Evolutionary conservation across 2,888 invertebrate species (phyloP).

Genomic region (Prenolepis imparis): DNA sequence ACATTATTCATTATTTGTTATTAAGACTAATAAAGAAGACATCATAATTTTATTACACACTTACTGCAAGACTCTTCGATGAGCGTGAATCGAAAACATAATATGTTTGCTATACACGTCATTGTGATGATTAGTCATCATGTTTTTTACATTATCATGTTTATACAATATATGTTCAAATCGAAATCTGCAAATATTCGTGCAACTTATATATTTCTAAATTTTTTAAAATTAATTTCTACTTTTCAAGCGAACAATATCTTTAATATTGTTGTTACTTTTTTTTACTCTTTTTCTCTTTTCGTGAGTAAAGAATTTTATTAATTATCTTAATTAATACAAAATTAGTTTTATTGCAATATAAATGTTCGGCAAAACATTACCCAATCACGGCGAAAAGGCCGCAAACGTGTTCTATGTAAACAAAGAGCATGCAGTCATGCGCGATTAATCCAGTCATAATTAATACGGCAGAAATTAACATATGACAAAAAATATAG

Average conservation of each 20-base stretch:
- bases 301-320: background rate
- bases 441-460: slow-evolving; percentile 28
- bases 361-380: background rate
- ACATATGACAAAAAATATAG: slow-evolving; percentile 21
- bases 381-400: slow-evolving; percentile 41
- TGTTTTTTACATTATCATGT: background rate
- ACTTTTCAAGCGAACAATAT: background rate
- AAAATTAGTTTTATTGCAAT: background rate
- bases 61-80: slow-evolving; percentile 34
- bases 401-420: slow-evolving; percentile 25
- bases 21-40: slow-evolving; percentile 1
- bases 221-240: background rate
- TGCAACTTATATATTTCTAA: background rate
- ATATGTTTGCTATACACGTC: background rate
- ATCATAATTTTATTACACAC: background rate
- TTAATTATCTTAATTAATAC: background rate
- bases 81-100: background rate
- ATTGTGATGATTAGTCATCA: background rate
- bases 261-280: background rate
- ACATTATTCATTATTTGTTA: background rate
- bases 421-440: slow-evolving; percentile 30
- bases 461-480: background rate
- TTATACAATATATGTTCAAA: background rate
- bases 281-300: background rate
- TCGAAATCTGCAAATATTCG: slow-evolving; percentile 18